Conservation (phyloP, 2,888 invertebrate species). For the Phania funesta region DNA sequence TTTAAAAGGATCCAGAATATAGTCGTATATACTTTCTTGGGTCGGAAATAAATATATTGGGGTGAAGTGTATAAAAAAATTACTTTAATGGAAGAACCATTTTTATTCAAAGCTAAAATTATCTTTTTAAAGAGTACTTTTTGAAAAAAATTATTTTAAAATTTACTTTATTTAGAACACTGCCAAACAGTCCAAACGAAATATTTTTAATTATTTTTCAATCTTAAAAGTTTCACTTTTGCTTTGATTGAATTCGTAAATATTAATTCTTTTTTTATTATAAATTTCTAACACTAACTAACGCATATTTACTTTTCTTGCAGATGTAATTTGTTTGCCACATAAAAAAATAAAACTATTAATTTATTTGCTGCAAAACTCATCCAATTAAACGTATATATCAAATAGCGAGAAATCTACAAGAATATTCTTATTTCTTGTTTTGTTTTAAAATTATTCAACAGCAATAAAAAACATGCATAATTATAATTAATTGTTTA, state of each 20-base stretch:
- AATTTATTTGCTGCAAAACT: conserved; percentile 14
- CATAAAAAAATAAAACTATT: not conserved
- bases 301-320: conserved; percentile 6
- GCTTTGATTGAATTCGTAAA: not conserved
- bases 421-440: not conserved
- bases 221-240: not conserved
- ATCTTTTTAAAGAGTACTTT: too few species aligned
- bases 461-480: not conserved
- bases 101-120: too few species aligned
- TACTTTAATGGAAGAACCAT: too few species aligned
- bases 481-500: conserved; percentile 24
- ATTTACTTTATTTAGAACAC: too few species aligned
- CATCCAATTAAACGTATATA: conserved; percentile 3
- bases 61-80: too few species aligned
- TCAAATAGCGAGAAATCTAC: conserved; percentile 29
- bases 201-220: too few species aligned
- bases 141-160: too few species aligned
- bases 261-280: not conserved
- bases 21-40: too few species aligned
- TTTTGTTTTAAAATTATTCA: conserved; percentile 12
- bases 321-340: conserved; percentile 19
- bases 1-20: too few species aligned
- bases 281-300: not conserved
- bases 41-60: too few species aligned
- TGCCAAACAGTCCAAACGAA: too few species aligned